Conservation (phyloP, 2,888 invertebrate genomes). For the Polietes domitor region DNA sequence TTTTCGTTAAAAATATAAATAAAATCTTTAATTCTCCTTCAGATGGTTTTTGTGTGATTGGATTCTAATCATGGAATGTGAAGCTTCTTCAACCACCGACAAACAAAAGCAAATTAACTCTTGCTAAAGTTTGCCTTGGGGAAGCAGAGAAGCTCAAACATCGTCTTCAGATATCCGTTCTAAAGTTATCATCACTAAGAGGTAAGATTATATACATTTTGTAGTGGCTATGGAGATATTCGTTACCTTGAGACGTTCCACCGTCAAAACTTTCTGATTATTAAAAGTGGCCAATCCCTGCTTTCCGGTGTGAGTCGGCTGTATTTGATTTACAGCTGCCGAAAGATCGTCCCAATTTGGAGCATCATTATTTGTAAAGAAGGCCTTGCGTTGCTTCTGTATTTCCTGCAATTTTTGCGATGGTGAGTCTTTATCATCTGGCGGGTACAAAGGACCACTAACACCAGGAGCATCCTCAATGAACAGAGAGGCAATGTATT, state of each 20-base stretch:
- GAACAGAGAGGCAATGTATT: constrained; percentile 82
- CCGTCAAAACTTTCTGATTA: constrained; percentile 86
- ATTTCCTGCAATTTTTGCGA: constrained; percentile 40
- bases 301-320: constrained; percentile 77
- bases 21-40: constrained; percentile 37
- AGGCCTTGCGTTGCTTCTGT: constrained; percentile 49
- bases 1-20: neutral
- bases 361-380: constrained; percentile 54
- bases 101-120: constrained; percentile 74
- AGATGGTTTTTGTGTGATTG: constrained; percentile 62
- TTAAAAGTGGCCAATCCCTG: constrained; percentile 86
- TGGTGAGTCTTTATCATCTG: constrained; percentile 50
- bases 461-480: constrained; percentile 76
- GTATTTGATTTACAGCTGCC: constrained; percentile 76
- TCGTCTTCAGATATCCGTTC: constrained; percentile 77
- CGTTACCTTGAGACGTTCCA: constrained; percentile 85
- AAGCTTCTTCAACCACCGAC: constrained; percentile 46
- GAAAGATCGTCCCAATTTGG: constrained; percentile 78
- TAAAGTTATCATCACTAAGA: constrained; percentile 72
- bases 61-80: constrained; percentile 71
- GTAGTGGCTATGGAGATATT: too few species aligned
- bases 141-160: constrained; percentile 50
- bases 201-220: too few species aligned
- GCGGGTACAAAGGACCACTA: neutral
- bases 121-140: constrained; percentile 67